These are phyloP conservation scores for Ornithorhynchus anatinus DNA, from an alignment of 2,113 vertebrate species.

Conservation along the genomic window DNA sequence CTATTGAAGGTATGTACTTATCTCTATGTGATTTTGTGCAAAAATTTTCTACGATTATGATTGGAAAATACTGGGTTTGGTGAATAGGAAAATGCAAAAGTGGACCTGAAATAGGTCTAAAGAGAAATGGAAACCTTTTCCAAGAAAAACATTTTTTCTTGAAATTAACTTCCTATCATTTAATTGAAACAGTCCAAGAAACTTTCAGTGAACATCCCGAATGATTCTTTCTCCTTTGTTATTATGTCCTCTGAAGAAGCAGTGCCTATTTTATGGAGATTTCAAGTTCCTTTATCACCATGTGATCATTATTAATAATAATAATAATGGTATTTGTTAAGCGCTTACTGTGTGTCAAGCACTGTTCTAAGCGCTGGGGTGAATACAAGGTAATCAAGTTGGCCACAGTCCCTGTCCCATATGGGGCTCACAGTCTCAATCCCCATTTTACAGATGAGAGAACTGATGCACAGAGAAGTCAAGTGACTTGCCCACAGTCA, in stretches of 20 bases:
- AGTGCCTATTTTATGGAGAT: no score
- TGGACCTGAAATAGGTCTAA: constrained; percentile 12
- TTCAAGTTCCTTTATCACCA: no score
- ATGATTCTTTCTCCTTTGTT: not conserved
- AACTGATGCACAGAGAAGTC: no score
- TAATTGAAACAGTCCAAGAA: constrained; percentile 10
- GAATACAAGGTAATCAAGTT: no score
- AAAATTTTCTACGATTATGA: not conserved
- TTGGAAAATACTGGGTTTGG: constrained; percentile 28
- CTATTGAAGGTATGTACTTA: not conserved
- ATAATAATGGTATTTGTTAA: no score
- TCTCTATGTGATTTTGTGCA: not conserved
- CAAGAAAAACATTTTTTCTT: not conserved
- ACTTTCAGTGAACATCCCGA: not conserved
- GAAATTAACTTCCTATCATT: constrained; percentile 15
- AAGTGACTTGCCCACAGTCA: no score
- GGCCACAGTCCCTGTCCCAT: no score
- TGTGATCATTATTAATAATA: no score
- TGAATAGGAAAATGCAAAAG: constrained; percentile 17
- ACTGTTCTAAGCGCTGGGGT: no score
- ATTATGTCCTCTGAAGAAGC: not conserved
- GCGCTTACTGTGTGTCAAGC: no score
- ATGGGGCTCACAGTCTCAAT: no score
- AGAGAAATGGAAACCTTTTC: constrained; percentile 10
- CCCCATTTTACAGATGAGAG: no score